Conservation (phyloP, 2,113 vertebrate genomes). For the Seriola dumerili region DNA sequence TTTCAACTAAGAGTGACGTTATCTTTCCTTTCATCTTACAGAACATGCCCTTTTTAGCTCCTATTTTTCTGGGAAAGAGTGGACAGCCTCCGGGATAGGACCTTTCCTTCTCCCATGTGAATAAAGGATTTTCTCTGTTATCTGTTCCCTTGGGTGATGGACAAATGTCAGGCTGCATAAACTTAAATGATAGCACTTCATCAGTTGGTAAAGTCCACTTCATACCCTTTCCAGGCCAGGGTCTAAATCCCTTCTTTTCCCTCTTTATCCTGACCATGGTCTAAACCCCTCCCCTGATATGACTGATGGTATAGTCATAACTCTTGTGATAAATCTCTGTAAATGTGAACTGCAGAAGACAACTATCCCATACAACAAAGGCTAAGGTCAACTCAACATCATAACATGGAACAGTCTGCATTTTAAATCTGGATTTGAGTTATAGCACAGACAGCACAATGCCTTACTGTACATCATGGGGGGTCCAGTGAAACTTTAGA, state of each 20-base stretch:
- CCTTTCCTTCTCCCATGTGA: slow-evolving; percentile 44
- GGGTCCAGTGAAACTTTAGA: slow-evolving; percentile 30
- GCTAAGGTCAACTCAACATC: background rate
- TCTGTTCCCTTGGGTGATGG: slow-evolving; percentile 39
- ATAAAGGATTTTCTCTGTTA: slow-evolving; percentile 50
- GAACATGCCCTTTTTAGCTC: slow-evolving; percentile 17
- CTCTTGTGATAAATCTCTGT: background rate
- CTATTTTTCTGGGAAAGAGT: slow-evolving; percentile 32
- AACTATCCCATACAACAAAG: background rate
- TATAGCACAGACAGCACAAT: background rate
- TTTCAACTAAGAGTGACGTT: slow-evolving; percentile 20
- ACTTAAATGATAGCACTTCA: slow-evolving; percentile 23
- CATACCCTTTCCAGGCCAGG: background rate
- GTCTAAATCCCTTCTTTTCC: background rate
- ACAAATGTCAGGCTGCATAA: slow-evolving; percentile 54
- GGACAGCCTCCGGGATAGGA: slow-evolving; percentile 35
- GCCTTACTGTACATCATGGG: slow-evolving; percentile 28
- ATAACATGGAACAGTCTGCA: background rate
- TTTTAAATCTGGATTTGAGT: background rate
- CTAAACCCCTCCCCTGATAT: background rate
- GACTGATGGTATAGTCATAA: background rate
- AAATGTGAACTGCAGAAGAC: background rate
- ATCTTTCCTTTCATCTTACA: slow-evolving; percentile 25
- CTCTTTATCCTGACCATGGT: background rate
- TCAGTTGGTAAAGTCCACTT: background rate